A percentile compares a stretch with the other conserved stretches of the same genome.
Conservation (phyloP, 2,888 invertebrate species). For the Eupithecia tripunctaria region DNA sequence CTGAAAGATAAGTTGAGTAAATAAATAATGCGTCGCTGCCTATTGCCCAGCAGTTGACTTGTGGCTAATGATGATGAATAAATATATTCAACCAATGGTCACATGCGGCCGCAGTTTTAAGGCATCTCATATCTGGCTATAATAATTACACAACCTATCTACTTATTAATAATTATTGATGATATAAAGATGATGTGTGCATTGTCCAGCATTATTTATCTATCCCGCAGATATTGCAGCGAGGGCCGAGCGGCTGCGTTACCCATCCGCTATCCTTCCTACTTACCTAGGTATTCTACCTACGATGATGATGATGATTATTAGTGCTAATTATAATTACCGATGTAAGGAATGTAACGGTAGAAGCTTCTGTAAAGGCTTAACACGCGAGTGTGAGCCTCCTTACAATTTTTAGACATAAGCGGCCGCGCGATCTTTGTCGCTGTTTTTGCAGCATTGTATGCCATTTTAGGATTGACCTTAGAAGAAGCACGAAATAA, state of each 20-base stretch:
- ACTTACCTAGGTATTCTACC: too few relatives aligned
- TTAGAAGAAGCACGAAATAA: background rate
- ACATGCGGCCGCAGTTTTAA: background rate
- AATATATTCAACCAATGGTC: background rate
- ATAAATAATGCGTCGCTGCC: background rate
- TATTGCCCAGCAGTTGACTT: background rate
- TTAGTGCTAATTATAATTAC: conserved; percentile 83
- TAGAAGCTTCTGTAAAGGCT: conserved; percentile 96
- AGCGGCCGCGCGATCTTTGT: conserved; percentile 90
- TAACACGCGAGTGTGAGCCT: conserved; percentile 92
- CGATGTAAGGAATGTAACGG: conserved; percentile 93
- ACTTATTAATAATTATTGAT: too few relatives aligned
- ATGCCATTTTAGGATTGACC: conserved; percentile 34
- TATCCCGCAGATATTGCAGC: too few relatives aligned
- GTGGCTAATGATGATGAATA: background rate
- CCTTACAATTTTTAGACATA: conserved; percentile 89
- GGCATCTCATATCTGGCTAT: too few relatives aligned
- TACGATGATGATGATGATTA: too few relatives aligned
- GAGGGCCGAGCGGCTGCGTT: too few relatives aligned
- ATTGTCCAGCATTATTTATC: too few relatives aligned
- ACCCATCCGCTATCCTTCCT: too few relatives aligned
- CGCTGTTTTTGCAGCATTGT: conserved; percentile 40
- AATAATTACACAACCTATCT: too few relatives aligned
- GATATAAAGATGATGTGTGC: too few relatives aligned
- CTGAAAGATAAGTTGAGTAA: conserved; percentile 77